Evolutionary conservation across 2,113 vertebrate species (phyloP), one percentile per base, ranked within the genome.

Genomic region (Pseudorasbora parva): DNA sequence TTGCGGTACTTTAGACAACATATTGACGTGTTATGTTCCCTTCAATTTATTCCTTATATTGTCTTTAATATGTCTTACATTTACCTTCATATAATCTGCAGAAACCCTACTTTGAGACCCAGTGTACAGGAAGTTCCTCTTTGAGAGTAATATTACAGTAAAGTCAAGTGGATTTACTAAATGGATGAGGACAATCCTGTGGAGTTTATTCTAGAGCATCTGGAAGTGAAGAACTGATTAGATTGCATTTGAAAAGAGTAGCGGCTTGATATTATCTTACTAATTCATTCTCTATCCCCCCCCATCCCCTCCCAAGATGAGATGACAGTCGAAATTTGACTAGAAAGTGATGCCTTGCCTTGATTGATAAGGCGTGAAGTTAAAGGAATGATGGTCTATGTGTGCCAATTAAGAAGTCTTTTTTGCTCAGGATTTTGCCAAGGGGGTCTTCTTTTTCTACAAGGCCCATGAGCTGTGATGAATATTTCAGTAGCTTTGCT

Each of bases 401-500:
- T 74, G 45, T 75, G 78, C 23, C 49, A 57, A 47, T n/a, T 56
- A 81, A 60, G 25, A 75, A 56, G 47, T 11, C 25, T 77, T 83
- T n/a, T 68, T 68, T 77, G 60, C 54, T 72, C n/a, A 43, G 21
- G 7, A 43, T 78, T 49, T 64, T 79, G 54, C 64, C 62, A 57
- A 25, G 15, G 8, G 45, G 69, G 66, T 74, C 43, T 74, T 54
- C 74, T 54, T 56, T 45, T 82, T 77, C 59, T 75, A 43, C 72
- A 45, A 60, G 64, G 57, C 43, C 56, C 19, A 23, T 60, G 4
- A 69, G 79, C 45, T 79, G 68, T 59, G 56, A 60, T 79, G 25
- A 54, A 81, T 73, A 86, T 86, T 87, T 86, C 23, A 83, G 17
- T 19, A 74, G 62, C 43, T 47, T 85, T 78, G 43, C 25, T 77